Conservation (phyloP, 1,140 invertebrate species). For the Drosophila arizonae region DNA sequence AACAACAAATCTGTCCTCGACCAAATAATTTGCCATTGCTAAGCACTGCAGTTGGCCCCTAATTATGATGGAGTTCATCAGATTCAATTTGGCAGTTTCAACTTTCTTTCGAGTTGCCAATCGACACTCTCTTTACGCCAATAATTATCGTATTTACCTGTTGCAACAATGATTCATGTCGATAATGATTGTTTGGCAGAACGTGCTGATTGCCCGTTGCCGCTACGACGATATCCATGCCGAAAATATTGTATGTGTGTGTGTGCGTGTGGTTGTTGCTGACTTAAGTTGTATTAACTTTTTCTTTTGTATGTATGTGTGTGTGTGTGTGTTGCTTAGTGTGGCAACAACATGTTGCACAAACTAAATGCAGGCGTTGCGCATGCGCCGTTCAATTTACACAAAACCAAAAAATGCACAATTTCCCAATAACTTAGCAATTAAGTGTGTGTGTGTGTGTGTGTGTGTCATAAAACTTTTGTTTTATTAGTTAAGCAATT, state of each 20-base stretch:
- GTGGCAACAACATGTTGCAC: conserved; percentile 46
- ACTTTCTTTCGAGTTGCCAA: conserved; percentile 6
- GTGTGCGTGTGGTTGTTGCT: conserved; percentile 2
- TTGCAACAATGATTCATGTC: conserved; percentile 78
- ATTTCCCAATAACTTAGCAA: conserved; percentile 23
- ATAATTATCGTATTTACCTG: conserved; percentile 70
- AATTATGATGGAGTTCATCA: background rate
- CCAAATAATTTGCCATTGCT: background rate
- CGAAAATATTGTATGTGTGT: conserved; percentile 15
- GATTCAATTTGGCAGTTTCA: conserved; percentile 5
- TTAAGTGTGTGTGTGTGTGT: conserved; percentile 12
- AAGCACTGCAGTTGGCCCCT: background rate
- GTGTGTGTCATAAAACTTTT: conserved; percentile 20
- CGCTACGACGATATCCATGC: conserved; percentile 76
- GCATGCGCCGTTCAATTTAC: conserved; percentile 23
- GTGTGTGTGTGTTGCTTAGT: conserved; percentile 14
- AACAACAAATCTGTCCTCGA: background rate
- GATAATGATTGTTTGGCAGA: conserved; percentile 82
- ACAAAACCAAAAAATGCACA: conserved; percentile 20
- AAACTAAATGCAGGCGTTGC: conserved; percentile 43
- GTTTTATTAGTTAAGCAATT: conserved; percentile 30
- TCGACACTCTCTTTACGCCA: conserved; percentile 23
- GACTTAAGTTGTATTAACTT: conserved; percentile 12
- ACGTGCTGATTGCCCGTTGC: conserved; percentile 74
- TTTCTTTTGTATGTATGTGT: background rate